These are phyloP conservation scores for Heloderma charlesbogerti DNA, from an alignment of 2,113 vertebrate species.

Conservation along the genomic window DNA sequence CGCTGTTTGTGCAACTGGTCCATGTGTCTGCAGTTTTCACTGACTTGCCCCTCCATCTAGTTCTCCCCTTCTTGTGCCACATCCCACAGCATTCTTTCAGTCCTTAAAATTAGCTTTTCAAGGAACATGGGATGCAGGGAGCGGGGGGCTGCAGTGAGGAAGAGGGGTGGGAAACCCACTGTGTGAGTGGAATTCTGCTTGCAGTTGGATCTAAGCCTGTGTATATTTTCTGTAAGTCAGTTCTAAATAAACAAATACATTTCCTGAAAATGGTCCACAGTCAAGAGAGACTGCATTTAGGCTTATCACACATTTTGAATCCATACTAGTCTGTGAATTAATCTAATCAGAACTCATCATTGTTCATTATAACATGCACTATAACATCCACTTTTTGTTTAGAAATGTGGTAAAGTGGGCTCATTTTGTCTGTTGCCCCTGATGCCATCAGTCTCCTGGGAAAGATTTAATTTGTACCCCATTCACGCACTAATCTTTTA, in stretches of 20 bases:
- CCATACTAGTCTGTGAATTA: neutral
- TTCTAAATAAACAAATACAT: rapidly evolving
- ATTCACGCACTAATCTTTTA: neutral
- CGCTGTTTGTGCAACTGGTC: neutral
- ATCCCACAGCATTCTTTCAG: neutral
- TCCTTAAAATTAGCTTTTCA: neutral
- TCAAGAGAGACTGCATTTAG: neutral
- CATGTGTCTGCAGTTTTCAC: neutral
- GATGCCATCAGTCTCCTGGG: neutral
- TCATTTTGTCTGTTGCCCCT: neutral
- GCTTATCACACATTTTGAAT: neutral
- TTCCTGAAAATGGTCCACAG: neutral
- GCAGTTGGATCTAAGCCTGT: neutral
- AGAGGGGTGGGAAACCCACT: neutral
- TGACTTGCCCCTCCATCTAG: neutral
- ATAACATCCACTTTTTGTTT: neutral
- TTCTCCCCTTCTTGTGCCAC: no score
- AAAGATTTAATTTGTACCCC: neutral
- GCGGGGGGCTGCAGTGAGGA: neutral
- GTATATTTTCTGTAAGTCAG: neutral
- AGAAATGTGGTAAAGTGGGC: neutral
- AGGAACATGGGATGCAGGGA: no score
- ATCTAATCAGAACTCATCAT: neutral
- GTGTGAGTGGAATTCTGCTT: neutral
- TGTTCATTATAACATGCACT: neutral